These are phyloP conservation scores for Euphonia xanthogaster DNA, from an alignment of 2,797 vertebrate species.

Conservation along the genomic window DNA sequence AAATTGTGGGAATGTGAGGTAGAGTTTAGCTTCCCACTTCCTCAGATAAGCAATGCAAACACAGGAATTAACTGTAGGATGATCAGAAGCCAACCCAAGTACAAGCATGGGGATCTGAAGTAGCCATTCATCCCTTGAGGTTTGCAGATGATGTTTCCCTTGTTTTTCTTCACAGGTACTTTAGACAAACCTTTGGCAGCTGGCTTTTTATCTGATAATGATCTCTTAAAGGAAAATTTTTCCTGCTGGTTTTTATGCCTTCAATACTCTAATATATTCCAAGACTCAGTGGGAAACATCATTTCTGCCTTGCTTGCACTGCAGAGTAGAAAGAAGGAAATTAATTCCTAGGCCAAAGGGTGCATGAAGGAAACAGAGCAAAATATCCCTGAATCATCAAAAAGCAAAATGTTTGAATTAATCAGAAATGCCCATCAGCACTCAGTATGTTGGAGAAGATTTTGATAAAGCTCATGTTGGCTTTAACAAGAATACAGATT, in stretches of 20 bases:
- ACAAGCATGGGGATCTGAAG: neutral
- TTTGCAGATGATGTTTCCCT: neutral
- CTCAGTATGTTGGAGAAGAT: neutral
- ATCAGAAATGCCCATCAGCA: neutral
- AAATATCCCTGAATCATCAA: neutral
- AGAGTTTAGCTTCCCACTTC: neutral
- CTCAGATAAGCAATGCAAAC: neutral
- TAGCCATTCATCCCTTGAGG: neutral
- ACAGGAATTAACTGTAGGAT: neutral
- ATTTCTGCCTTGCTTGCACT: neutral
- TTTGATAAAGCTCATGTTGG: neutral
- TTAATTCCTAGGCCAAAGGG: neutral
- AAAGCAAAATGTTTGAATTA: conserved; percentile 13
- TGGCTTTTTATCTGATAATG: neutral
- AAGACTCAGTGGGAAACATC: neutral
- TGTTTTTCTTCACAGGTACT: neutral
- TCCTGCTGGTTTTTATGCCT: neutral
- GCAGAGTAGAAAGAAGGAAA: neutral
- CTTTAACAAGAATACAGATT: neutral
- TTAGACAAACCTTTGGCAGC: neutral
- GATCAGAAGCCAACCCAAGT: neutral
- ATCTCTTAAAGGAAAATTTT: neutral
- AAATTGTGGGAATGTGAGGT: neutral
- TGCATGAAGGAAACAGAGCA: neutral
- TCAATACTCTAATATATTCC: neutral